Evolutionary conservation across 2,888 invertebrate genomes (phyloP).

Genomic region (Ochropleura plecta): DNA sequence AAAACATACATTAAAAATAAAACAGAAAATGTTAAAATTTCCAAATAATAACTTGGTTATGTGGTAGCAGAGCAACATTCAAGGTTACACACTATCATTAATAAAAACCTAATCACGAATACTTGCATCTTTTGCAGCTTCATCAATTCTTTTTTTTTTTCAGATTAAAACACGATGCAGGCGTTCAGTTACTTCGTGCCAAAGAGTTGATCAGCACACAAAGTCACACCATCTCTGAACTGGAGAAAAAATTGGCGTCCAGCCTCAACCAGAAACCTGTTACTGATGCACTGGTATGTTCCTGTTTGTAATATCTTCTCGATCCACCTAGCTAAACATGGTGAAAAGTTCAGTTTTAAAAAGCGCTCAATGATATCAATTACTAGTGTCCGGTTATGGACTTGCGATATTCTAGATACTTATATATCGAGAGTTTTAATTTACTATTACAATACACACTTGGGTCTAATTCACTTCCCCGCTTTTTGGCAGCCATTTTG

Average conservation of each 20-base stretch:
- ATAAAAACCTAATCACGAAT: background rate
- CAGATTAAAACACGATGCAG: constrained; percentile 84
- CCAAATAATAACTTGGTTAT: background rate
- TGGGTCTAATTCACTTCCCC: too few relatives aligned
- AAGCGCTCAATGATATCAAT: background rate
- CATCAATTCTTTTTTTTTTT: constrained; percentile 18
- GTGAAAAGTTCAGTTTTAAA: background rate
- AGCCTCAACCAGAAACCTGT: constrained; percentile 67
- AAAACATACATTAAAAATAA: background rate
- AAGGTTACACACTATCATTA: background rate
- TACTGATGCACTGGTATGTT: constrained; percentile 76
- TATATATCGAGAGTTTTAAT: too few relatives aligned
- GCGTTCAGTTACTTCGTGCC: constrained; percentile 81
- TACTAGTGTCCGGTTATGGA: too few relatives aligned
- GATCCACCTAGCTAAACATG: background rate
- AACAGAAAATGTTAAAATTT: background rate
- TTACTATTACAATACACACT: too few relatives aligned
- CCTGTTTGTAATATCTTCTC: background rate
- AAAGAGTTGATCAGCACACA: constrained; percentile 79
- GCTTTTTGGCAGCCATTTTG: too few relatives aligned
- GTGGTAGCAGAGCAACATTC: background rate
- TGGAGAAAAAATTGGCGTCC: constrained; percentile 85
- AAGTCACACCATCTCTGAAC: constrained; percentile 84
- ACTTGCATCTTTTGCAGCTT: background rate
- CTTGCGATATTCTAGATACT: too few relatives aligned